Evolutionary conservation across 1,140 invertebrate genomes (phyloP), one percentile per base, ranked within the genome.

Genomic region (Augochlora pura): DNA sequence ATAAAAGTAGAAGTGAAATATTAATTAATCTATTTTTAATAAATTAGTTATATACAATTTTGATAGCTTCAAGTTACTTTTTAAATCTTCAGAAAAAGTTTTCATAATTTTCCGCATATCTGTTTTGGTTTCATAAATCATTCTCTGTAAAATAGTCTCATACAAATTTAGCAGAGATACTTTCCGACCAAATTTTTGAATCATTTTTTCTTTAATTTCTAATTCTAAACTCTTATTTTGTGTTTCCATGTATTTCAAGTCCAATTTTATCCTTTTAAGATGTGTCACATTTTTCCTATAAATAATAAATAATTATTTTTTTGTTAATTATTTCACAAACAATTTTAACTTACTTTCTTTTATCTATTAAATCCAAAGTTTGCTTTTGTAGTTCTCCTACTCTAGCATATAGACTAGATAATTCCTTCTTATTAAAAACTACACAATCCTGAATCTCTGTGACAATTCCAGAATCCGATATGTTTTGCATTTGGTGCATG

Each of bases 301-400:
- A 77, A 1, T 46, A 6, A 39, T 21, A 49, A 16, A 64, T 74
- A 69, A 49, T 57, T 38, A 10, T 14, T 49, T 18, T 32, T 62
- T 38, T 65, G 5, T 27, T 49, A 32, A 54, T 54, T 18, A 21
- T 7, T 21, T 16, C 16, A 52, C 9, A 21, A 57, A 49, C 32
- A 27, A 25, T n/a, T 42, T 7, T 63, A 57, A 39, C 38, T 90
- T 94, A 96, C 94, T 93, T 94, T 85, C 95, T 94, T 86, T 94
- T 94, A 73, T 92, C 93, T 78, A 94, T 93, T 82, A 96, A 94
- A 6, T 94, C 89, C 21, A 90, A 84, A 49, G 95, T 95, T 86
- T 96, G 96, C 23, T 94, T 90, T 77, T 96, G 92, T 9, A 97
- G 88, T 87, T 96, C 93, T 62, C 94, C 94, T 21, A 96, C 95